Percentiles rank a stretch among this genome's conserved stretches.
Conservation (phyloP, 2,113 vertebrate species). For the Misgurnus anguillicaudatus region DNA sequence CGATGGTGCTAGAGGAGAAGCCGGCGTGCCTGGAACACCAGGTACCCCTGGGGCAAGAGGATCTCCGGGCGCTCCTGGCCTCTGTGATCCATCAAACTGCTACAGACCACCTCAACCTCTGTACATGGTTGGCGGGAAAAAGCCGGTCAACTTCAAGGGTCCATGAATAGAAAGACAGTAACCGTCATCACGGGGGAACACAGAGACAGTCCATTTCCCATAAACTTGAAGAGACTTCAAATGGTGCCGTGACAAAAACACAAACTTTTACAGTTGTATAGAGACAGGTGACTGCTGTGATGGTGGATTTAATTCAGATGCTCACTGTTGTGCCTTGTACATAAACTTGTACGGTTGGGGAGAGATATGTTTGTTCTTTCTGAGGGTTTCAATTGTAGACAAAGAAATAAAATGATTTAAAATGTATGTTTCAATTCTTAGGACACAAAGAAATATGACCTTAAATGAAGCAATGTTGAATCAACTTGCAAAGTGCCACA, state of each 20-base stretch:
- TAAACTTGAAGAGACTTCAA: conserved; percentile 55
- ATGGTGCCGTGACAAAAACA: conserved; percentile 47
- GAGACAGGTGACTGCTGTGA: conserved; percentile 48
- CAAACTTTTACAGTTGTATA: conserved; percentile 64
- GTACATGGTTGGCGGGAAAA: conserved; percentile 75
- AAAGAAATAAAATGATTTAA: conserved; percentile 10
- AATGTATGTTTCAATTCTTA: background rate
- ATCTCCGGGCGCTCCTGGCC: conserved; percentile 68
- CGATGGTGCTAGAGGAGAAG: conserved; percentile 68
- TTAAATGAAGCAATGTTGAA: background rate
- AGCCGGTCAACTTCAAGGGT: conserved; percentile 69
- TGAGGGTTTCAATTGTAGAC: conserved; percentile 9
- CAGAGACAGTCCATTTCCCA: conserved; percentile 28
- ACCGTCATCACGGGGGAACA: conserved; percentile 50
- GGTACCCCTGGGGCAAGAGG: conserved; percentile 71
- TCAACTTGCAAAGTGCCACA: background rate
- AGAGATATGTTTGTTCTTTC: background rate
- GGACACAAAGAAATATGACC: background rate
- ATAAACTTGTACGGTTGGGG: conserved; percentile 23
- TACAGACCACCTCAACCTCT: conserved; percentile 69
- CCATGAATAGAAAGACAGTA: conserved; percentile 57
- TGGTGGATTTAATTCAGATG: conserved; percentile 29
- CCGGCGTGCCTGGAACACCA: conserved; percentile 67
- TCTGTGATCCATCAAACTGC: conserved; percentile 79
- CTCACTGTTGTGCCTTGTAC: conserved; percentile 49